Conservation (phyloP, 2,888 invertebrate species). For the Lithophane semibrunnea region DNA sequence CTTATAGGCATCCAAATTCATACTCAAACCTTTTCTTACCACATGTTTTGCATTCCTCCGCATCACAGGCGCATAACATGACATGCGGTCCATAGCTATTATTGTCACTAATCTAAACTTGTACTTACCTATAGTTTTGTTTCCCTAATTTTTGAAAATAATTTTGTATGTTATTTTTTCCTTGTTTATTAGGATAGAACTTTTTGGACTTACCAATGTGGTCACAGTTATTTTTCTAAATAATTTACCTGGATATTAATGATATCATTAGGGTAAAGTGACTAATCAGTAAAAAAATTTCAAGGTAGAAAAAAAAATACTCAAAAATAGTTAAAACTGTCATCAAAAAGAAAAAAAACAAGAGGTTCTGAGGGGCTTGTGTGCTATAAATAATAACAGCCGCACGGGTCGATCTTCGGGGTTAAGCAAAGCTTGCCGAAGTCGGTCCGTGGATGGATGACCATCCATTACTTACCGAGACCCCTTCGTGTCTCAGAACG, state of each 20-base stretch:
- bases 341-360: background rate
- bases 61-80: background rate
- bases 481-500: no score
- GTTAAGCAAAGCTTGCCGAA: background rate
- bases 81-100: background rate
- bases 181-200: slow-evolving; percentile 26
- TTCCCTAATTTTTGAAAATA: slow-evolving; percentile 21
- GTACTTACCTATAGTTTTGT: background rate
- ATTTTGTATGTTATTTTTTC: slow-evolving; percentile 21
- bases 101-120: background rate
- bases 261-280: background rate
- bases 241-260: slow-evolving; percentile 33
- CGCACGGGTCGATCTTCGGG: background rate
- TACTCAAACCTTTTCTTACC: no score
- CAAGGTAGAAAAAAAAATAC: background rate
- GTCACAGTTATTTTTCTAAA: slow-evolving; percentile 25
- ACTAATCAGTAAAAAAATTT: background rate
- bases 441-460: background rate
- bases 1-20: background rate
- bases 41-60: background rate
- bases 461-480: no score
- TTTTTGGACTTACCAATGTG: slow-evolving; percentile 18
- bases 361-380: background rate
- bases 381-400: no score
- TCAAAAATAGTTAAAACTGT: background rate